Evolutionary conservation across 2,797 vertebrate genomes (phyloP), one percentile per base, ranked within the genome.

Genomic region (Spinus olivaceus): DNA sequence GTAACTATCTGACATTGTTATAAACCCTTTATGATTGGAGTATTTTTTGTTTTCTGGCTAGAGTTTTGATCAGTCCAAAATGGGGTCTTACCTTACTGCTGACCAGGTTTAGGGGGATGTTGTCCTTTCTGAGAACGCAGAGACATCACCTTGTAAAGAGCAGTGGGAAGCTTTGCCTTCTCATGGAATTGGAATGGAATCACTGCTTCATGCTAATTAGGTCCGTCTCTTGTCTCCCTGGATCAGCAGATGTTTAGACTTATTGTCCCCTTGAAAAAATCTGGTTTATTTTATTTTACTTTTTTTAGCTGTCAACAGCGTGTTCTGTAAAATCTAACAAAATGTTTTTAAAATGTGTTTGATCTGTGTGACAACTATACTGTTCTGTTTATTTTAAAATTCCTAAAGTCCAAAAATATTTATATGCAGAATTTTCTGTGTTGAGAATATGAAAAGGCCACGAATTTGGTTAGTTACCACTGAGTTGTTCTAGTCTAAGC

Each of bases 401-500:
- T 97, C 95, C 85, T 95, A 70, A 96, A 96, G 85, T 95, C 89
- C 72, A 94, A 95, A 97, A 97, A 94, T 97, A 97, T 97, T 96
- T 97, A 96, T 96, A 92, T 85, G 77, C 88, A 91, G 90, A 94
- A 95, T 96, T 96, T 97, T 96, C 67, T 96, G 94, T 96, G 95
- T 90, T 95, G 90, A 96, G 94, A 96, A 88, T 94, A 94, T 44
- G 92, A 95, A 95, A 94, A 92, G 93, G 88, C 91, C 93, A 89
- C 70, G 44, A 92, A 95, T 96, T 88, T 96, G 82, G 83, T 96
- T 96, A 94, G 91, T 94, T 97, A 97, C 96, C 97, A 97, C 97
- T 98, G 97, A 96, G 86, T 97, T 98, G 96, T 97, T 94, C 96
- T 97, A 94, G 97, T 97, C 76, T 92, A 94, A 96, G 87, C 72